A percentile compares a stretch with the other conserved stretches of the same genome.
phyloP scores from a whole-genome alignment of 2,113 vertebrate genomes.

The Chascanopsetta lugubris region DNA sequence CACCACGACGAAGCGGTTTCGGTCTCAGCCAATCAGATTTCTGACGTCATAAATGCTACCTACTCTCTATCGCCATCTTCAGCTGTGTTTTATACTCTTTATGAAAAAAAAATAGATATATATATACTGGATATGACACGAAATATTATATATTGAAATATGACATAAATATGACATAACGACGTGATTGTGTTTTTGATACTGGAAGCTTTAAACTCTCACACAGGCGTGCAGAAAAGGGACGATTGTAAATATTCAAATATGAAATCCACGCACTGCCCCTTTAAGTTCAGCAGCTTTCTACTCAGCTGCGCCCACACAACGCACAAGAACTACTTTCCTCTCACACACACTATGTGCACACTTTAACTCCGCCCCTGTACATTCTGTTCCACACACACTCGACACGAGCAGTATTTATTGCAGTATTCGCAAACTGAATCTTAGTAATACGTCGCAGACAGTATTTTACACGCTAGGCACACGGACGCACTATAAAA shows the following conservation, averaged over 20 bases:
- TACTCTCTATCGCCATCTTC: conserved; percentile 66
- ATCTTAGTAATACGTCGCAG: conserved; percentile 64
- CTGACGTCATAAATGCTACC: conserved; percentile 66
- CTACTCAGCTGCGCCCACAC: conserved; percentile 27
- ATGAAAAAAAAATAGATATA: conserved; percentile 27
- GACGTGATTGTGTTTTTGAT: conserved; percentile 80
- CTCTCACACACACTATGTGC: conserved; percentile 36
- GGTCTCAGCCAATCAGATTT: conserved; percentile 44
- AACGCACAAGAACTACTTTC: conserved; percentile 40
- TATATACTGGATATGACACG: conserved; percentile 57
- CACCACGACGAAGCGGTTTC: conserved; percentile 2
- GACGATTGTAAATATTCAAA: conserved; percentile 76
- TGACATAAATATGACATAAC: conserved; percentile 53
- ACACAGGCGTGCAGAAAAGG: conserved; percentile 41
- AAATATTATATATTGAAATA: conserved; percentile 75
- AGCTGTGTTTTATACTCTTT: conserved; percentile 77
- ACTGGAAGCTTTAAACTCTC: conserved; percentile 77
- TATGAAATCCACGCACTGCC: conserved; percentile 60
- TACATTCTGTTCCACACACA: conserved; percentile 71
- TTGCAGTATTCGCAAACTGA: conserved; percentile 65
- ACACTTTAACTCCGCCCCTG: conserved; percentile 57
- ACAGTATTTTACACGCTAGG: conserved; percentile 58
- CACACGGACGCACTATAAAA: conserved; percentile 72
- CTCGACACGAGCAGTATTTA: conserved; percentile 75
- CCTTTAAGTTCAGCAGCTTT: conserved; percentile 65